Conservation (phyloP, 2,888 invertebrate species). For the Panorpa germanica region DNA sequence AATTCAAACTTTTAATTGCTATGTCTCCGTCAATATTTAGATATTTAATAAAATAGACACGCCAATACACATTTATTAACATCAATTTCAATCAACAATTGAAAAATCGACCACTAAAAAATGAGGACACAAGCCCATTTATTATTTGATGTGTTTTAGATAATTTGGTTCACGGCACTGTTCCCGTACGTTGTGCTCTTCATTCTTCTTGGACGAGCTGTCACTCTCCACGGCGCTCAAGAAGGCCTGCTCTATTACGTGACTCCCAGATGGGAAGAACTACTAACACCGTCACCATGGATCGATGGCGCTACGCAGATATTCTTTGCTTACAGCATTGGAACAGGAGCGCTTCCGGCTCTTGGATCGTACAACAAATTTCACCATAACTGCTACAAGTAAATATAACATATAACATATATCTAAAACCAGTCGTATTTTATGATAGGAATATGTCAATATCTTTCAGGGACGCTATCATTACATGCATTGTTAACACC, state of each 20-base stretch:
- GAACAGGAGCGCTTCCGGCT: constrained; percentile 55
- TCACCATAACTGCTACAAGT: constrained; percentile 58
- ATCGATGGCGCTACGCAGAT: constrained; percentile 61
- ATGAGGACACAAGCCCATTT: no score
- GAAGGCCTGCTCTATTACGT: constrained; percentile 46
- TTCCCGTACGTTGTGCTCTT: constrained; percentile 53
- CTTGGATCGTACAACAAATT: constrained; percentile 59
- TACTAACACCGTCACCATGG: constrained; percentile 37
- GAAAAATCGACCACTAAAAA: no score
- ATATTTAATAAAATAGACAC: no score
- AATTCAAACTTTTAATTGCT: no score
- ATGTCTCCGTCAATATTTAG: no score
- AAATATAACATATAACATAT: constrained; percentile 13
- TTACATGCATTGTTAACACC: constrained; percentile 53
- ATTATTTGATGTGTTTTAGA: no score
- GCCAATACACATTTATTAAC: no score
- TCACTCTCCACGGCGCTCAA: constrained; percentile 44
- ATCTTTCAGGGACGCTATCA: constrained; percentile 42
- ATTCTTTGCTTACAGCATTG: constrained; percentile 61
- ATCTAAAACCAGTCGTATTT: constrained; percentile 9
- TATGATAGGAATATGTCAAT: constrained; percentile 11
- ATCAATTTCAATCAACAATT: no score
- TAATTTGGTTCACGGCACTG: constrained; percentile 57
- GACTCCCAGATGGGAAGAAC: constrained; percentile 36
- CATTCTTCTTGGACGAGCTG: constrained; percentile 42